These are phyloP conservation scores for Campoletis raptor DNA, from an alignment of 2,888 invertebrate species.

Conservation along the genomic window DNA sequence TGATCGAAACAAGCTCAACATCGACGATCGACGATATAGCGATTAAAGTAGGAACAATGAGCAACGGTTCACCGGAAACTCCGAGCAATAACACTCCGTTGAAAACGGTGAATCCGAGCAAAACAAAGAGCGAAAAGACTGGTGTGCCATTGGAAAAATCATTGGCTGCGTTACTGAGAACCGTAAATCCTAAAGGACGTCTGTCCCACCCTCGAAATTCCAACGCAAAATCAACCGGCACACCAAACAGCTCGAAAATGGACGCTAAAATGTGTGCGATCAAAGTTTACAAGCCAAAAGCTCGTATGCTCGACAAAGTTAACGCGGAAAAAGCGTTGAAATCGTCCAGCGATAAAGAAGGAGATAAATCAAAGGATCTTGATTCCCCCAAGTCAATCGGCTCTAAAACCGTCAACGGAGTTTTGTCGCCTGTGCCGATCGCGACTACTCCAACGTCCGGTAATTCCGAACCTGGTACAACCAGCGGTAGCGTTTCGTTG, in stretches of 20 bases:
- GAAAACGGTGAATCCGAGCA: conserved; percentile 37
- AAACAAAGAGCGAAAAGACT: conserved; percentile 52
- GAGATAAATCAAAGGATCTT: conserved; percentile 30
- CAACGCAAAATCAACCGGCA: conserved; percentile 24
- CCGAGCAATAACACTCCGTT: background rate
- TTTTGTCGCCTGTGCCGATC: conserved; percentile 35
- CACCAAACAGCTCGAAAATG: conserved; percentile 46
- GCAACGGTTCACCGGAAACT: conserved; percentile 33
- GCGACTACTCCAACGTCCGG: conserved; percentile 1
- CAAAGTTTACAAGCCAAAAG: conserved; percentile 78
- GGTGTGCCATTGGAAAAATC: conserved; percentile 55
- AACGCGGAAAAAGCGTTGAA: conserved; percentile 76
- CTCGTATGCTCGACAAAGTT: conserved; percentile 77
- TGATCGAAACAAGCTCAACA: conserved; percentile 25
- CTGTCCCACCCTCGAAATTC: conserved; percentile 53
- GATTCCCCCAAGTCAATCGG: conserved; percentile 33
- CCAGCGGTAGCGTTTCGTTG: conserved; percentile 46
- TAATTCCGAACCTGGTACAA: conserved; percentile 2
- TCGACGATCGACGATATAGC: conserved; percentile 22
- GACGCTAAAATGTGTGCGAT: conserved; percentile 55
- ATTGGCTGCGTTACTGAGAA: conserved; percentile 62
- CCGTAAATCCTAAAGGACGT: conserved; percentile 58
- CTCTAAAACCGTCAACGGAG: conserved; percentile 49
- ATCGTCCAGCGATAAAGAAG: conserved; percentile 57
- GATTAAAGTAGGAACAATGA: conserved; percentile 4